phyloP scores from a whole-genome alignment of 2,888 invertebrate species.

The Cancer borealis region DNA sequence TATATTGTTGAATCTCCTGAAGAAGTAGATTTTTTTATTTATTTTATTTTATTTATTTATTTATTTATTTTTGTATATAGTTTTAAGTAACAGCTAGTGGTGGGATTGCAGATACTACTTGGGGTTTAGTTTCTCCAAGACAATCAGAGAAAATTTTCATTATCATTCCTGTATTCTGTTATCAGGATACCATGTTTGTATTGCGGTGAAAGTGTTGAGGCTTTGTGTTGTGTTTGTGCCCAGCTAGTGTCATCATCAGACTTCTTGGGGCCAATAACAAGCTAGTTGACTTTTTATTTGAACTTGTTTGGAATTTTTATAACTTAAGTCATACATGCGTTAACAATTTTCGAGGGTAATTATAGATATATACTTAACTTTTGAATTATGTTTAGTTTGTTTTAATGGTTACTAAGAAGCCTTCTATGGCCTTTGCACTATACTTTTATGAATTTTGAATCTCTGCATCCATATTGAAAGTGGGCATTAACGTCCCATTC shows the following conservation, averaged over 20 bases:
- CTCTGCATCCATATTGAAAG: neutral
- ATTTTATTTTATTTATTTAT: too few relatives aligned
- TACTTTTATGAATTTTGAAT: neutral
- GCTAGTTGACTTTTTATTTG: neutral
- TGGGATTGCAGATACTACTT: neutral
- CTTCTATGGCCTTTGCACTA: neutral
- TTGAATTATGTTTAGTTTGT: neutral
- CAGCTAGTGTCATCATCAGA: neutral
- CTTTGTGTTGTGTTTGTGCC: neutral
- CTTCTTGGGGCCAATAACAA: neutral
- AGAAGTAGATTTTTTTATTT: neutral
- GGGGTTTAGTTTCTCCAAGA: neutral
- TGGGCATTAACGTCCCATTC: neutral
- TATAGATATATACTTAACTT: neutral
- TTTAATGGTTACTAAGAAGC: neutral
- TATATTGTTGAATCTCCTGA: slow-evolving; percentile 2
- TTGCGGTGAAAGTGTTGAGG: neutral
- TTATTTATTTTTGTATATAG: neutral
- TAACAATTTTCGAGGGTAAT: neutral
- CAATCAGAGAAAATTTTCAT: neutral
- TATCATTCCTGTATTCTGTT: neutral
- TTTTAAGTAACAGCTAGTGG: neutral
- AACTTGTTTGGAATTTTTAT: neutral
- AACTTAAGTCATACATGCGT: neutral
- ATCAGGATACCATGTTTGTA: neutral